phyloP scores from a whole-genome alignment of 2,888 invertebrate genomes.

The Drosophila rubida region DNA sequence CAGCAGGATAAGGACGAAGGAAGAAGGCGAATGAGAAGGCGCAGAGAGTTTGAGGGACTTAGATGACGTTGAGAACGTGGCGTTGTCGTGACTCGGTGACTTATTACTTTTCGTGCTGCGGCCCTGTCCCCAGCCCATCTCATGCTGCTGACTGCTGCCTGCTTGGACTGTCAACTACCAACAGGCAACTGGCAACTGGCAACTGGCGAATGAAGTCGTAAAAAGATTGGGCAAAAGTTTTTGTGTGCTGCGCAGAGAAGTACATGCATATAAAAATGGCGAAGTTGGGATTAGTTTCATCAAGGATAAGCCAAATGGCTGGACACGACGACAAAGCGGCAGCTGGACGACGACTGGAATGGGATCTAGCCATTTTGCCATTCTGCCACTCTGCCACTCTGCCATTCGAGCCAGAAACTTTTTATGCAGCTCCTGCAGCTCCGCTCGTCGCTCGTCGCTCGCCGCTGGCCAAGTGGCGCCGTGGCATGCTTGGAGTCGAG shows the following conservation, averaged over 20 bases:
- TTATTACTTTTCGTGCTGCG: constrained; percentile 69
- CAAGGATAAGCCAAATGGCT: constrained; percentile 78
- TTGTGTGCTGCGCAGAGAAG: constrained; percentile 74
- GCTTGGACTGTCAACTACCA: constrained; percentile 32
- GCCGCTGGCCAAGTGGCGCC: constrained; percentile 14
- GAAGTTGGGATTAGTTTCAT: constrained; percentile 82
- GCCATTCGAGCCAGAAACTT: constrained; percentile 70
- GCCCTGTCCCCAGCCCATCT: constrained; percentile 12
- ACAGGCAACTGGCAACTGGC: constrained; percentile 35
- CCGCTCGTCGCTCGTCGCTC: too few relatives aligned
- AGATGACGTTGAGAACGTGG: constrained; percentile 37
- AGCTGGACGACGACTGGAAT: constrained; percentile 12
- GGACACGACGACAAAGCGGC: constrained; percentile 63
- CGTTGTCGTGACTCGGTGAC: constrained; percentile 67
- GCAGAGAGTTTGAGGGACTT: constrained; percentile 22
- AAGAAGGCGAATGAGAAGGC: not conserved
- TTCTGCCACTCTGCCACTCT: constrained; percentile 56
- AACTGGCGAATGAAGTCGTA: constrained; percentile 80
- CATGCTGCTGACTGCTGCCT: constrained; percentile 2
- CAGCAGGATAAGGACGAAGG: not conserved
- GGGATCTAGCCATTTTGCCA: not conserved
- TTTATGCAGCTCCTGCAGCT: constrained; percentile 68
- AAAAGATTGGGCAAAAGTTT: constrained; percentile 81
- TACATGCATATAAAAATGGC: constrained; percentile 79
- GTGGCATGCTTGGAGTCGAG: constrained; percentile 14